Base-by-base conservation (phyloP, 2,113 vertebrate genomes). In the Muscicapa adusta region DNA sequence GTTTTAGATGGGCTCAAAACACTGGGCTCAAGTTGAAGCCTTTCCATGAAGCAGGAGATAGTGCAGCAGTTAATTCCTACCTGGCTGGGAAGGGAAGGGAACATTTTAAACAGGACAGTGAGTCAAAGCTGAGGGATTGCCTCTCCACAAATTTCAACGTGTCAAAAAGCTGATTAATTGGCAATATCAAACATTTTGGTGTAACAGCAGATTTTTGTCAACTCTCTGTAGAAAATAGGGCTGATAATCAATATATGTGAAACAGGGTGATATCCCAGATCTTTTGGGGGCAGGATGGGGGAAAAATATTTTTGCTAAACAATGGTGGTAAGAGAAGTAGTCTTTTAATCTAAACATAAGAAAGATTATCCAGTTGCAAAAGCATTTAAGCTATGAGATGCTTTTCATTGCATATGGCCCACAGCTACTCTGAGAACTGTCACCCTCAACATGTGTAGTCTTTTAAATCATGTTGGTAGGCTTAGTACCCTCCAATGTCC, bases 131-230 rank as follows among this genome's bases (percentile, higher is more conserved):
- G 26, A 67, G 7, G n/a, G 28, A 56, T 31, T 47, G 6, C 23
- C 9, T 63, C 22, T 83, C 42, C 34, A 34, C 14, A 54, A 8
- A 62, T 40, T 80, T 65, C 29, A 85, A 26, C 12, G 23, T 11
- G 4, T 50, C 6, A 1, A 42, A 13, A n/a, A 20, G 34, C 14
- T 71, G 25, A 14, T 67, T 74, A 93, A 26, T 29, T 61, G 10
- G 9, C 5, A 67, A 26, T 45, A 56, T 16, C 0, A 0, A 71
- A 40, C 6, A 40, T 7, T 68, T 70, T 0, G 4, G 5, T 31
- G 9, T 51, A 47, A 61, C 28, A 38, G 75, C 10, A 40, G 6
- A 28, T 67, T 85, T 82, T 85, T 60, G 58, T 47, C 57, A 61
- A 12, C 9, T 70, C 38, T 42, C 10, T 14, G 8, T 25, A 29